Evolutionary conservation across 2,113 vertebrate species (phyloP).

Genomic region (Hypomesus transpacificus): DNA sequence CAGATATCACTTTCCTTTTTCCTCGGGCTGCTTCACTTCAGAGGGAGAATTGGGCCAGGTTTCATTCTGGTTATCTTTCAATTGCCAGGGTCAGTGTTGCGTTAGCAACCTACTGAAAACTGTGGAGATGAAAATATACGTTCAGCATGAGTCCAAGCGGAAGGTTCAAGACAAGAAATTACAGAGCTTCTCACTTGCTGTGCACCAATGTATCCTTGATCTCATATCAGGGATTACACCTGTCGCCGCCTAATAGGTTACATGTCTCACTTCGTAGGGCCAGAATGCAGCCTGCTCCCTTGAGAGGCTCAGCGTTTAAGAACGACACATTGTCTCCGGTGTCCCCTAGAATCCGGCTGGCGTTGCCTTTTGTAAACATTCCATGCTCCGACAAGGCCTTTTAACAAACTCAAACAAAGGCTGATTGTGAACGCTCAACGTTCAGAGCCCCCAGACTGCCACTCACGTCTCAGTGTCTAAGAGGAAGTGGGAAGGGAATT

Average conservation of each 20-base stretch:
- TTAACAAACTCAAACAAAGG: constrained; percentile 36
- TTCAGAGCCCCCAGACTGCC: background rate
- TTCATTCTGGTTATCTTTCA: constrained; percentile 19
- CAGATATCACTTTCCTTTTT: constrained; percentile 1
- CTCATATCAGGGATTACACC: constrained; percentile 10
- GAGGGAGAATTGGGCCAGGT: constrained; percentile 42
- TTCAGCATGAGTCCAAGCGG: too few species aligned
- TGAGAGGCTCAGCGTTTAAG: background rate
- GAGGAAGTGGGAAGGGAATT: background rate
- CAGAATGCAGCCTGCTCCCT: background rate
- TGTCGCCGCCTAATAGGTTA: background rate
- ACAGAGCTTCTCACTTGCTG: background rate
- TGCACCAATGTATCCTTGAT: background rate
- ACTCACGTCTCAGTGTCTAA: background rate
- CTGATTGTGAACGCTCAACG: background rate
- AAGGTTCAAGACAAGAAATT: background rate
- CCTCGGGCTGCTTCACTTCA: constrained; percentile 26
- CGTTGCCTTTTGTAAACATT: constrained; percentile 34
- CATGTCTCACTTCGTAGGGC: constrained; percentile 5
- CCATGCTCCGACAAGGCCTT: constrained; percentile 31
- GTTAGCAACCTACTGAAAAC: background rate
- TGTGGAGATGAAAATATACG: background rate
- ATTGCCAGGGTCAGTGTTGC: background rate
- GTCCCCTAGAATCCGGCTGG: constrained; percentile 4
- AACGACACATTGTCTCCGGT: constrained; percentile 19